Evolutionary conservation across 2,888 invertebrate genomes (phyloP).

Genomic region (Dasypolia templi): DNA sequence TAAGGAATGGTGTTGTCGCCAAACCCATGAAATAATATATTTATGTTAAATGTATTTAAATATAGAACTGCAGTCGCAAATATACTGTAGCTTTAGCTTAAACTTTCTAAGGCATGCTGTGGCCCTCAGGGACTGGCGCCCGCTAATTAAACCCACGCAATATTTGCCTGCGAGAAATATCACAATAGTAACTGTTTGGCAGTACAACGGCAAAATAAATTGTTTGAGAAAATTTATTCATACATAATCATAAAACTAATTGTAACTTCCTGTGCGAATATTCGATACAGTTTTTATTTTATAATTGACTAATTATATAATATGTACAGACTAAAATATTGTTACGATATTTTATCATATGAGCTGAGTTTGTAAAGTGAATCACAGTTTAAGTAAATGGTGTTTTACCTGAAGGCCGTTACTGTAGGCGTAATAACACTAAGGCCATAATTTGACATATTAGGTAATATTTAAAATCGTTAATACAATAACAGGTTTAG

Average conservation of each 20-base stretch:
- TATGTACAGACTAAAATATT: slow-evolving; percentile 75
- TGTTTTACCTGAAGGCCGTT: slow-evolving; percentile 83
- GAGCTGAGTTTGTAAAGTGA: slow-evolving; percentile 86
- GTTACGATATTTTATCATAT: slow-evolving; percentile 74
- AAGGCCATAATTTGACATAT: slow-evolving; percentile 77
- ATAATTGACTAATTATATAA: slow-evolving; percentile 77
- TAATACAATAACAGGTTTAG: slow-evolving; percentile 72
- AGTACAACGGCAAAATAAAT: slow-evolving; percentile 65
- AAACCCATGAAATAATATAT: slow-evolving; percentile 14
- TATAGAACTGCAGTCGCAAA: slow-evolving; percentile 21
- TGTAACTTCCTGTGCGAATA: slow-evolving; percentile 73
- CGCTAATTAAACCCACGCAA: slow-evolving; percentile 33
- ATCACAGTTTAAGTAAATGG: slow-evolving; percentile 87
- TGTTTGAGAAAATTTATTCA: slow-evolving; percentile 64
- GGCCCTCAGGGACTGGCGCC: slow-evolving; percentile 4
- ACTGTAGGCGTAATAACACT: slow-evolving; percentile 77
- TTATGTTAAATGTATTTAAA: slow-evolving; percentile 18
- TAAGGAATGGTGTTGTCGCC: slow-evolving; percentile 25
- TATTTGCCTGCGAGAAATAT: slow-evolving; percentile 51
- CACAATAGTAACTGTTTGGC: slow-evolving; percentile 60
- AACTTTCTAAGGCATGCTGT: slow-evolving; percentile 35
- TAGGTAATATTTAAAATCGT: slow-evolving; percentile 73
- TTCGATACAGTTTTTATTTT: slow-evolving; percentile 71
- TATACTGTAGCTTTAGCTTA: slow-evolving; percentile 14
- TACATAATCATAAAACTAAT: slow-evolving; percentile 70